A percentile compares a stretch with the other conserved stretches of the same genome.
Conservation (phyloP, 1,140 invertebrate species). For the Procambarus clarkii region DNA sequence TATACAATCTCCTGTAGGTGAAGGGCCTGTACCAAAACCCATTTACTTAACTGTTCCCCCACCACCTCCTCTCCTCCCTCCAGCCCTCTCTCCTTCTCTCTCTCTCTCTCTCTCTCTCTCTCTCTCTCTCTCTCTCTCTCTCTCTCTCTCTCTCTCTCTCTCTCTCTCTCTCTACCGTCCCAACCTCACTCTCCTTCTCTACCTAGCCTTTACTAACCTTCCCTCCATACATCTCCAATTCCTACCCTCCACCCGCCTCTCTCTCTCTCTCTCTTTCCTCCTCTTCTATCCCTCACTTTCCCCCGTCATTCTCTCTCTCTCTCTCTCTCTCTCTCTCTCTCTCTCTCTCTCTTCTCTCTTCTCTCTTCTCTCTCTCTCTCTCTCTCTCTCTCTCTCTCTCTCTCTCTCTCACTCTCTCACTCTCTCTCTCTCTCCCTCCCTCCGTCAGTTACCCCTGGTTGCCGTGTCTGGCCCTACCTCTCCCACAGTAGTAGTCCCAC, state of each 20-base stretch:
- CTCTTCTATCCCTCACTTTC: neutral
- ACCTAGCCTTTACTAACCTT: too few relatives aligned
- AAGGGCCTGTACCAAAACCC: too few relatives aligned
- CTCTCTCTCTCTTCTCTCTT: neutral
- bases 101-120: too few relatives aligned
- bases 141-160: neutral
- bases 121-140: conserved; percentile 40
- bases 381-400: neutral
- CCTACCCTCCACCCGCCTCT: conserved; percentile 1
- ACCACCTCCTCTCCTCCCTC: too few relatives aligned
- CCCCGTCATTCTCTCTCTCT: conserved; percentile 1
- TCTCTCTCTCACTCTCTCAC: neutral
- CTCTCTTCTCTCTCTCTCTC: neutral
- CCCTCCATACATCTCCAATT: neutral
- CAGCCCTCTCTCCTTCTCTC: too few relatives aligned
- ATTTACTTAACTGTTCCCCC: too few relatives aligned
- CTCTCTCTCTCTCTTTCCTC: neutral
- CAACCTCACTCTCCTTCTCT: too few relatives aligned
- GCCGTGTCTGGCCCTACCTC: too few relatives aligned
- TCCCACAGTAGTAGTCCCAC: too few relatives aligned
- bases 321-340: neutral
- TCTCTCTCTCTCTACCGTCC: neutral
- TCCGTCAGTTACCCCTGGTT: too few relatives aligned
- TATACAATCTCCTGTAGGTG: too few relatives aligned
- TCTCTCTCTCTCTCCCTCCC: neutral